A percentile compares a stretch with the other conserved stretches of the same genome.
These are phyloP conservation scores for Chloebia gouldiae DNA, from an alignment of 2,113 vertebrate genomes.

Conservation along the genomic window DNA sequence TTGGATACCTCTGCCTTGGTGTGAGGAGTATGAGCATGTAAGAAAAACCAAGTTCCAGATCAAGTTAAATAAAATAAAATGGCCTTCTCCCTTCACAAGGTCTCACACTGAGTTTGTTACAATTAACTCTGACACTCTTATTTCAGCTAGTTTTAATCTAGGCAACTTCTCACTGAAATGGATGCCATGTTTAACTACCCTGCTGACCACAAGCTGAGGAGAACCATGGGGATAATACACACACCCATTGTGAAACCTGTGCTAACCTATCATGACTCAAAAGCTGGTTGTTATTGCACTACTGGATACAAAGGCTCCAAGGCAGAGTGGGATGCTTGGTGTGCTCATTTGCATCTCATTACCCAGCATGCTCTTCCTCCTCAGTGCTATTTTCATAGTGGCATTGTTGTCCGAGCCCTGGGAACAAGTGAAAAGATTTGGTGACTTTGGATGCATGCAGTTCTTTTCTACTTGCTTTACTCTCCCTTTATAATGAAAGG, in stretches of 20 bases:
- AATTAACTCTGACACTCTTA: background rate
- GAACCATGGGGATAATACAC: background rate
- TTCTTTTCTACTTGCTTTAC: constrained; percentile 48
- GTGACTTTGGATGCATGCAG: constrained; percentile 40
- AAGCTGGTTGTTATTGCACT: constrained; percentile 54
- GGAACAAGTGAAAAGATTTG: constrained; percentile 60
- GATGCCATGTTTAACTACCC: constrained; percentile 2
- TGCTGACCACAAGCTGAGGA: constrained; percentile 39
- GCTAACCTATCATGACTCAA: constrained; percentile 47
- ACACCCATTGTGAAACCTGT: constrained; percentile 9
- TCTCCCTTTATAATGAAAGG: constrained; percentile 12
- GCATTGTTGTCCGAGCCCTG: constrained; percentile 58
- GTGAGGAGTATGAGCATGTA: background rate
- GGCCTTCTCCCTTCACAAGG: background rate
- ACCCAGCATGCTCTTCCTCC: constrained; percentile 57
- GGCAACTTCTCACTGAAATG: background rate
- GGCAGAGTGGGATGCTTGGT: constrained; percentile 37
- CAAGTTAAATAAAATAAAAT: background rate
- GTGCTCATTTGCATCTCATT: constrained; percentile 68
- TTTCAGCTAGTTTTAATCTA: background rate
- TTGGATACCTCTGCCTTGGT: background rate
- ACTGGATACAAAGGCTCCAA: constrained; percentile 37
- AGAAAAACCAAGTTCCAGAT: background rate
- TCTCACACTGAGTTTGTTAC: background rate
- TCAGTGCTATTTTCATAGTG: constrained; percentile 41